Base-by-base conservation (phyloP, 1,140 invertebrate genomes). In the Drosophila kikkawai region DNA sequence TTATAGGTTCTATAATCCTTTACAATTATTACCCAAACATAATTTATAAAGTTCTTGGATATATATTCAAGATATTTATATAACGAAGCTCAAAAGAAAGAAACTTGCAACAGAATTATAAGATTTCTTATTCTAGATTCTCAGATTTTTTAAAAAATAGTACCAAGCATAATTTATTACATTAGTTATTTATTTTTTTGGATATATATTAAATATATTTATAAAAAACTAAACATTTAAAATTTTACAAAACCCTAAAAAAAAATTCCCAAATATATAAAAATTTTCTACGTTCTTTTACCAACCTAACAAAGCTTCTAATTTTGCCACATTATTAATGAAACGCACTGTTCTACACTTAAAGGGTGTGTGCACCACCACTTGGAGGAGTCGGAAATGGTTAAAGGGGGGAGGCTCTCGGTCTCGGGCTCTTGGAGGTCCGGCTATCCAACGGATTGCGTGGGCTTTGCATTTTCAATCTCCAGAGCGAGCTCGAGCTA, bases 391-490 rank as follows among this genome's bases (percentile, higher is more conserved):
- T 44, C 39, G 63, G 63, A 42, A 51, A 51, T 34, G 50, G n/a
- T 7, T 36, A 12, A 17, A 29, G 13, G 7, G 47, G 47, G 13
- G 17, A 2, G 17, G 17, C 42, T 39, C 50, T 41, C 22, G 26
- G 26, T 8, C 22, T 26, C 8, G 29, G 50, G 63, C 56, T 44
- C 39, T 57, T 41, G 42, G 60, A 53, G 67, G 67, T 73, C 69
- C 69, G 42, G 53, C 66, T 36, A 67, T 34, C 44, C 50, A 61
- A 19, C 63, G 41, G 34, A 55, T 55, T 77, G 84, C 84, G 84
- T 87, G 84, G 84, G 84, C 59, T 45, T 71, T 68, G 73, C 73
- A 69, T 81, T 85, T 84, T 60, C 84, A 87, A 88, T 87, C 80
- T 32, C 15, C 15, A 3, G 8, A 48, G 47, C 66, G 68, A 65